phyloP scores from a whole-genome alignment of 2,113 vertebrate genomes.

The Monopterus albus region DNA sequence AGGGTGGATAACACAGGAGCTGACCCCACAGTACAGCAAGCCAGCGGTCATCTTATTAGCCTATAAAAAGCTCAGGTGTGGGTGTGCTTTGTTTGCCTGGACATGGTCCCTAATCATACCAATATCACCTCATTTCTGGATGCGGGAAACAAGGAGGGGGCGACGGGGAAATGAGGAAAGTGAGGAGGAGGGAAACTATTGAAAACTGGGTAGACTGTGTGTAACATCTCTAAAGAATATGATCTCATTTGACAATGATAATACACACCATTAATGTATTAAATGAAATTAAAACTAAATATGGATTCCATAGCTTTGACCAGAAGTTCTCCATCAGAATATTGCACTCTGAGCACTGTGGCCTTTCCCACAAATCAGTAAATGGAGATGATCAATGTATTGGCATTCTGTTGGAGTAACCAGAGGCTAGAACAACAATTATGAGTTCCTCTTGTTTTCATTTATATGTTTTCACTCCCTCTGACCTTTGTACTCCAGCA shows the following conservation, averaged over 20 bases:
- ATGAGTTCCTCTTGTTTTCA: conserved; percentile 24
- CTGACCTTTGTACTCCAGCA: conserved; percentile 43
- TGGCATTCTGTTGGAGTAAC: conserved; percentile 23
- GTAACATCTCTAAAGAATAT: conserved; percentile 9
- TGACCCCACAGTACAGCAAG: conserved; percentile 63
- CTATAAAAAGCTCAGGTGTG: conserved; percentile 79
- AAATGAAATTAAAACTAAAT: conserved; percentile 19
- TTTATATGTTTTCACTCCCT: conserved; percentile 12
- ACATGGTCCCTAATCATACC: conserved; percentile 70
- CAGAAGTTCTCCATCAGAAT: not conserved
- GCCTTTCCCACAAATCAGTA: conserved; percentile 31
- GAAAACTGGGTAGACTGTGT: conserved; percentile 12
- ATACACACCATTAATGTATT: not conserved
- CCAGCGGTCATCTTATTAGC: conserved; percentile 75
- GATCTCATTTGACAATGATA: not conserved
- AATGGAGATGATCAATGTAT: conserved; percentile 49
- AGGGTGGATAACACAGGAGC: conserved; percentile 47
- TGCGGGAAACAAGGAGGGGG: conserved; percentile 47
- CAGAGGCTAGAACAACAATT: conserved; percentile 5
- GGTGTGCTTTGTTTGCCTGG: conserved; percentile 73
- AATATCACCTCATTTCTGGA: conserved; percentile 73
- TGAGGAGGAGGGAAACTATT: not conserved
- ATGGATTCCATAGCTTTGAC: conserved; percentile 6
- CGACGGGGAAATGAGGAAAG: not conserved
- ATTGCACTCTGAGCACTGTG: not conserved